Conservation (phyloP, 2,888 invertebrate genomes). For the Microchrysa polita region DNA sequence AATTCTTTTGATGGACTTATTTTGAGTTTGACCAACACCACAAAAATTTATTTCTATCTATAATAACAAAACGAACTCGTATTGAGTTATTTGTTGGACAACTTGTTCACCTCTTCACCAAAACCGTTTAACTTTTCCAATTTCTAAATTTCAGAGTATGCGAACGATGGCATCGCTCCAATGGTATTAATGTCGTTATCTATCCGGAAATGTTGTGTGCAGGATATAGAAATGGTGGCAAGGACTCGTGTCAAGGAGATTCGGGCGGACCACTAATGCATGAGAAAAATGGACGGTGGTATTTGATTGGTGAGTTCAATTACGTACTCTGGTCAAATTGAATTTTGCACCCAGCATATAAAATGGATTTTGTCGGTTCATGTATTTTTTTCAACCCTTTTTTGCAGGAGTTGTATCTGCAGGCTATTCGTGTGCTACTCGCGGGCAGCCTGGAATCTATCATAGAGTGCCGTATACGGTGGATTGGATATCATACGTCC, state of each 20-base stretch:
- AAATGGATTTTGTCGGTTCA: neutral
- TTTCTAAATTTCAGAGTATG: constrained; percentile 63
- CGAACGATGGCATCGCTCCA: constrained; percentile 73
- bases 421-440: constrained; percentile 92
- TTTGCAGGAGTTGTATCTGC: constrained; percentile 83
- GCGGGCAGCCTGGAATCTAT: constrained; percentile 94
- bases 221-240: constrained; percentile 87
- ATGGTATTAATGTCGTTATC: constrained; percentile 74
- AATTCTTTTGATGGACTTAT: no score
- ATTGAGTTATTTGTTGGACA: no score
- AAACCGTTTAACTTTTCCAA: neutral
- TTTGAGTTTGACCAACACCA: no score
- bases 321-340: no score
- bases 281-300: constrained; percentile 88
- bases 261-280: constrained; percentile 89
- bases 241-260: constrained; percentile 71
- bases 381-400: constrained; percentile 24
- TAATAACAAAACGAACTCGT: no score
- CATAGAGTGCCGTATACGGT: constrained; percentile 93
- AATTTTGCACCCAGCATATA: neutral
- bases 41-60: no score
- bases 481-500: constrained; percentile 85
- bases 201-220: constrained; percentile 97
- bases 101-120: no score
- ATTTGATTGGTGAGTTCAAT: constrained; percentile 70